Conservation (phyloP, 2,113 vertebrate genomes). For the Callospermophilus lateralis region DNA sequence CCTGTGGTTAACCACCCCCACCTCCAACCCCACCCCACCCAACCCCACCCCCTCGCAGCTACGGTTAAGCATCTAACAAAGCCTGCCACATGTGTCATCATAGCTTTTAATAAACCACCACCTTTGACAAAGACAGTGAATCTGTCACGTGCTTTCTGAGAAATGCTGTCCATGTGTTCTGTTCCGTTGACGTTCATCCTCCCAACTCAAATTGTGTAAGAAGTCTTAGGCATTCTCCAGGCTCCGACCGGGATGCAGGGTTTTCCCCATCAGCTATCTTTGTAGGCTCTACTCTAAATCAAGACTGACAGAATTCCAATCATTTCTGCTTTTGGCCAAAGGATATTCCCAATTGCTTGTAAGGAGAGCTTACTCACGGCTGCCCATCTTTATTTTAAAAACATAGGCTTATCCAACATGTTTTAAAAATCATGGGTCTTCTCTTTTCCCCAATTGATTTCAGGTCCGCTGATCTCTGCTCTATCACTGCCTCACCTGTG, state of each 20-base stretch:
- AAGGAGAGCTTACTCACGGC: neutral
- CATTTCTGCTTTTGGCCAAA: slow-evolving; percentile 13
- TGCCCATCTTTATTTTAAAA: neutral
- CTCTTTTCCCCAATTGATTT: neutral
- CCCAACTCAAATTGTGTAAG: neutral
- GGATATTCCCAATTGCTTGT: neutral
- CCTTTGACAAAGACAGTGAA: slow-evolving; percentile 49
- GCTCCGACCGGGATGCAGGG: neutral
- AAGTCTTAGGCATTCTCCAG: neutral
- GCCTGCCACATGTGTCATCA: slow-evolving; percentile 18
- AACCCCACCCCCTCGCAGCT: neutral
- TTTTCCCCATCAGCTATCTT: neutral
- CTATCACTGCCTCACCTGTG: neutral
- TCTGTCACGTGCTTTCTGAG: neutral
- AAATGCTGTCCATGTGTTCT: neutral
- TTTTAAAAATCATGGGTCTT: neutral
- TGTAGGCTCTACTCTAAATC: neutral
- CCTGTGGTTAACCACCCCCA: slow-evolving; percentile 60
- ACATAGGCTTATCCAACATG: neutral
- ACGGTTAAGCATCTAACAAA: slow-evolving; percentile 55
- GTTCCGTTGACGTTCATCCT: neutral
- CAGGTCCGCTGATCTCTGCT: neutral
- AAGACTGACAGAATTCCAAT: neutral
- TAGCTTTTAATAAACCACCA: neutral
- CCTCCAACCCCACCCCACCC: neutral